Evolutionary conservation across 2,888 invertebrate species (phyloP), one percentile per base, ranked within the genome.

Genomic region (Gandaritis pyraliata): DNA sequence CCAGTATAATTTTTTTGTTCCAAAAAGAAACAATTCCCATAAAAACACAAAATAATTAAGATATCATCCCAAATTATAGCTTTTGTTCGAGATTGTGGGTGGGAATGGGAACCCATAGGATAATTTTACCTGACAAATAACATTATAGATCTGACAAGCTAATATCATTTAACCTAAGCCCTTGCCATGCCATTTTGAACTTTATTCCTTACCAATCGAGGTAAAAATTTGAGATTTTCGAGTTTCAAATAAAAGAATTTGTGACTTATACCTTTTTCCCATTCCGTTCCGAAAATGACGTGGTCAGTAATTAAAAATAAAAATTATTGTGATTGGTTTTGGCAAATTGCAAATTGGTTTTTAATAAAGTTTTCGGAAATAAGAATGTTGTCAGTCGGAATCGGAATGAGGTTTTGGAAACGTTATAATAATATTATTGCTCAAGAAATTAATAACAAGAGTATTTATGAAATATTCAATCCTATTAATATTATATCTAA

Each of bases 271-370:
- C 59, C 58, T 66, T 65, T 70, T 68, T 75, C 71, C 66, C 68
- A 72, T 73, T 74, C 71, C 58, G 64, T 71, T 71, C 29, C 33
- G 29, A 47, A 41, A 50, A 43, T 77, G 82, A 83, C 82, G 81
- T 78, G 72, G 70, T 70, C 71, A 79, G 75, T 87, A 88, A 90
- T 90, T 90, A 90, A 88, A 72, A 83, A 81, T 83, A 80, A 86
- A 88, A 89, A 86, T 89, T 88, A 91, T 90, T 89, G 83, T 88
- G 88, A 91, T 90, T 89, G 87, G 82, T 85, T 89, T 87, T 88
- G 88, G 89, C 87, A 88, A 87, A 90, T 89, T 88, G 88, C 86
- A 82, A 87, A 90, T 87, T 86, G 87, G 81, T 76, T 83, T 69
- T 75, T 75, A 76, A 77, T 80, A 72, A 73, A 70, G 63, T 66